phyloP scores from a whole-genome alignment of 2,888 invertebrate genomes.

The Dryobotodes eremita region DNA sequence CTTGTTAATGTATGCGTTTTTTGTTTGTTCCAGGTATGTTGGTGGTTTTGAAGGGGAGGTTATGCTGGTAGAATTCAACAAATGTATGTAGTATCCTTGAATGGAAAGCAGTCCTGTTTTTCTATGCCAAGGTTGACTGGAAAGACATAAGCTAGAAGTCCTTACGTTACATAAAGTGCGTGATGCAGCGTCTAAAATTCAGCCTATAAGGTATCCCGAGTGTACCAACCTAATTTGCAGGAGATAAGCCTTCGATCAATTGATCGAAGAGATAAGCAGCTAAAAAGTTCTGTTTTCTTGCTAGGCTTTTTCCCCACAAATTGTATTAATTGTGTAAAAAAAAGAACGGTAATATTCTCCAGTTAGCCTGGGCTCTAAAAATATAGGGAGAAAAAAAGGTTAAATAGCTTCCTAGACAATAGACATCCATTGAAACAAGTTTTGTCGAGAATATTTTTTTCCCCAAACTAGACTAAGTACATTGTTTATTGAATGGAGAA shows the following conservation, averaged over 20 bases:
- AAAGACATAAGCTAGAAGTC: neutral
- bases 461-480: neutral
- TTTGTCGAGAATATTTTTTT: conserved; percentile 26
- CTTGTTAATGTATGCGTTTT: conserved; percentile 51
- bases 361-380: conserved; percentile 17
- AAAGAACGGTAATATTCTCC: neutral
- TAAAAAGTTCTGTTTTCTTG: conserved; percentile 3
- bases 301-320: neutral
- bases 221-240: neutral
- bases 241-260: too few relatives aligned
- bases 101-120: neutral
- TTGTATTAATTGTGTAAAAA: neutral
- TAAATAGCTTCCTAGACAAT: conserved; percentile 21
- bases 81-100: neutral
- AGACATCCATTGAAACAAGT: conserved; percentile 30
- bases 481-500: conserved; percentile 26
- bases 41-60: neutral
- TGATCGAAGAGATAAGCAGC: neutral
- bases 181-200: neutral
- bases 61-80: neutral
- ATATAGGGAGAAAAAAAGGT: conserved; percentile 9
- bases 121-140: neutral
- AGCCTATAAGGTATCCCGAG: neutral
- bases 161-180: neutral
- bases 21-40: conserved; percentile 70